Evolutionary conservation across 2,113 vertebrate genomes (phyloP), one percentile per base, ranked within the genome.

Genomic region (Ifrita kowaldi): DNA sequence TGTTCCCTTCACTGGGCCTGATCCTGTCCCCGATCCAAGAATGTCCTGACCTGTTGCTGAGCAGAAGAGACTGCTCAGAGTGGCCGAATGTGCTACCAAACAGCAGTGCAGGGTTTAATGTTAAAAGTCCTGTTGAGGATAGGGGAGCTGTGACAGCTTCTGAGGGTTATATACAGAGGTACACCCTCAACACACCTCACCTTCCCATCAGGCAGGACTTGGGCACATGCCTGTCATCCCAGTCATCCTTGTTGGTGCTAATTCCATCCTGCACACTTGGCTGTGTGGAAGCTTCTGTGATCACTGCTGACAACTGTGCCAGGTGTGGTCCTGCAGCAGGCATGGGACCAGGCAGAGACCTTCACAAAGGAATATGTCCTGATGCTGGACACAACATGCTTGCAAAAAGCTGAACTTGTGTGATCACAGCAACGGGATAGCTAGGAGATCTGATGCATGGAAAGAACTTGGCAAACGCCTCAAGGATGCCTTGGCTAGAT

Each of bases 301-400:
- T 33, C 15, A 3, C 46, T 69, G 59, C 39, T 9, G 44, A 5
- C 2, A 3, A 5, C 20, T 60, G 1, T 23, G 15, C 8, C 6
- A 53, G 20, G 11, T 0, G 0, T 26, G n/a, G 12, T 74, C 27
- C 23, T 47, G 22, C 3, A 8, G 21, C 24, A 64, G 42, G 13
- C 23, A 15, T 9, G 35, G 30, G 16, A 21, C 16, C 44, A 35
- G 24, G 23, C 3, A 8, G 44, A 68, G 9, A 35, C 30, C 35
- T 78, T 71, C 82, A 33, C 3, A 4, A 10, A 19, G 33, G 14
- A 65, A 19, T 11, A 15, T 33, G 17, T 76, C 41, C 16, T 93
- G 26, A 6, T 53, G 22, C 8, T 62, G 41, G 18, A 20, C 16
- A 35, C 8, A 11, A 7, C 8, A 10, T 12, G 1, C 27, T 37